These are phyloP conservation scores for Hartigia nigra DNA, from an alignment of 2,888 invertebrate species.

Conservation along the genomic window DNA sequence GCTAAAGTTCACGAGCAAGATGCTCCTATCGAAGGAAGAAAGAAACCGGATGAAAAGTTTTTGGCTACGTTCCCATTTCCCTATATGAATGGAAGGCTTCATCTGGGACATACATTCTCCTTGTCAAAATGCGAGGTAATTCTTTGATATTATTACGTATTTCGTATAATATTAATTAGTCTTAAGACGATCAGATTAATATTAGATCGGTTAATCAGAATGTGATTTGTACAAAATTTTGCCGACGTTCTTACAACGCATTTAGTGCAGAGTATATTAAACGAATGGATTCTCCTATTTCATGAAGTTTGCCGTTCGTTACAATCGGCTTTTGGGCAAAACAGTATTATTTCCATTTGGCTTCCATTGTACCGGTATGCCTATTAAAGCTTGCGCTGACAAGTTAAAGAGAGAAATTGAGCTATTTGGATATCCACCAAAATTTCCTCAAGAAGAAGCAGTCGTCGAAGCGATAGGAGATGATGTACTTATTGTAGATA, in stretches of 20 bases:
- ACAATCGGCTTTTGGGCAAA: slow-evolving; percentile 91
- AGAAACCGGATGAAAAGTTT: slow-evolving; percentile 80
- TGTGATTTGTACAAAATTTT: not conserved
- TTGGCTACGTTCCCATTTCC: slow-evolving; percentile 97
- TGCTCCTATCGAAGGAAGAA: slow-evolving; percentile 74
- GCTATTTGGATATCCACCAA: slow-evolving; percentile 90
- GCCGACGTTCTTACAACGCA: not conserved
- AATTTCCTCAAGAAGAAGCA: slow-evolving; percentile 77
- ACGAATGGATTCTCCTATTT: slow-evolving; percentile 32
- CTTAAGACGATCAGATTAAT: not conserved
- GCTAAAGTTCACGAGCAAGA: slow-evolving; percentile 86
- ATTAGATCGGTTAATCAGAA: not conserved
- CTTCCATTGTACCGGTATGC: slow-evolving; percentile 99
- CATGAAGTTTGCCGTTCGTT: slow-evolving; percentile 87
- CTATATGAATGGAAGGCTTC: slow-evolving; percentile 98
- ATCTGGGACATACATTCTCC: slow-evolving; percentile 97
- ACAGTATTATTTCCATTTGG: slow-evolving; percentile 96
- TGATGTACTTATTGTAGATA: slow-evolving; percentile 80
- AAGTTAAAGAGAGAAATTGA: slow-evolving; percentile 95
- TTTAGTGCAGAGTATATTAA: not conserved
- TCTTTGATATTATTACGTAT: slow-evolving; percentile 8
- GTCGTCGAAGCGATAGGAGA: slow-evolving; percentile 68
- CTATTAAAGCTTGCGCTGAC: slow-evolving; percentile 98
- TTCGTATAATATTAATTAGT: not conserved
- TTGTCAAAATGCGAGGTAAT: slow-evolving; percentile 94